Conservation (phyloP, 2,797 vertebrate genomes). For the Chelidonichthys spinosus region DNA sequence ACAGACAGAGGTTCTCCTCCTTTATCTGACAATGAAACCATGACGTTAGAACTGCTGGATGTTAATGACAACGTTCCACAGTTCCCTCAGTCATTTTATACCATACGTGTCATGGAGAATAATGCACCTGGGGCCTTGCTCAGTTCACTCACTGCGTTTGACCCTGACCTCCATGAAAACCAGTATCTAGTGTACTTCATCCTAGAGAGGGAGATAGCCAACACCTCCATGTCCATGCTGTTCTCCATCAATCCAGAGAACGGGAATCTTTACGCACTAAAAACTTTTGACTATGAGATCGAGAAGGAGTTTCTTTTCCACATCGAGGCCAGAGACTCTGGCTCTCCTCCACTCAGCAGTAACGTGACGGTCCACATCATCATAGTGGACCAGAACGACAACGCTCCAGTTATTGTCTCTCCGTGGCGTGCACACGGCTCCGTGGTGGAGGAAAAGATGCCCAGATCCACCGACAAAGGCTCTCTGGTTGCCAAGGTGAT, state of each 20-base stretch:
- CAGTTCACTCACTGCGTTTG: no score
- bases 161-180: no score
- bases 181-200: no score
- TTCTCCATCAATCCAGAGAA: no score
- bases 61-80: conserved; percentile 84
- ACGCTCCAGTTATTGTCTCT: conserved; percentile 69
- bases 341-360: no score
- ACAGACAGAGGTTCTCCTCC: no score
- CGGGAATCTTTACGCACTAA: no score
- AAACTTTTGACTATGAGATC: no score
- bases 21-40: conserved; percentile 57
- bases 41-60: conserved; percentile 79
- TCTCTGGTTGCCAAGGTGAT: conserved; percentile 73
- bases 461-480: conserved; percentile 71
- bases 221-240: no score
- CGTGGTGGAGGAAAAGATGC: conserved; percentile 47
- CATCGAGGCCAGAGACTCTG: no score
- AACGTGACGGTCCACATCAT: conserved; percentile 29
- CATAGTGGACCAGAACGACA: conserved; percentile 76
- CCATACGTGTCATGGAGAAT: conserved; percentile 75
- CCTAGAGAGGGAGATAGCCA: no score
- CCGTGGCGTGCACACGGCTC: conserved; percentile 72
- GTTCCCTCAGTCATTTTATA: conserved; percentile 77
- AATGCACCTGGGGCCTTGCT: conserved; percentile 70
- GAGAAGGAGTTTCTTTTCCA: no score